These are phyloP conservation scores for Chrysaora quinquecirrha DNA, from an alignment of 30 jellyfish, hydroid and myxozoan genomes.

Conservation along the genomic window DNA sequence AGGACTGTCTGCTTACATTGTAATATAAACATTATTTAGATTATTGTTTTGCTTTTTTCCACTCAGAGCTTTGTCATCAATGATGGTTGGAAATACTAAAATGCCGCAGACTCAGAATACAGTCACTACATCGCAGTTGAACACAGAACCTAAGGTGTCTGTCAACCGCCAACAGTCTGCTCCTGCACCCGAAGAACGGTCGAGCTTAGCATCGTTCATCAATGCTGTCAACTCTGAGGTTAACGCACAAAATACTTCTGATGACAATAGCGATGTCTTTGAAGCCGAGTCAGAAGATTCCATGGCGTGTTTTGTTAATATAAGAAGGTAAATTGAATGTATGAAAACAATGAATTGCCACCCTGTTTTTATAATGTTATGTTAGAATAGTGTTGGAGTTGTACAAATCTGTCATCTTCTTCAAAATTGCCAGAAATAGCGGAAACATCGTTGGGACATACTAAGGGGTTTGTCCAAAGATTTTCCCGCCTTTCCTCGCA, in stretches of 20 bases:
- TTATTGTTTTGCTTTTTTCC: background rate
- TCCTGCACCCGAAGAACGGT: background rate
- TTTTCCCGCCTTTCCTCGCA: too few relatives aligned
- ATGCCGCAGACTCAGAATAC: background rate
- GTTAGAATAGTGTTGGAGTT: too few relatives aligned
- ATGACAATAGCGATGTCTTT: conserved; percentile 1
- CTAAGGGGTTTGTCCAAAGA: too few relatives aligned
- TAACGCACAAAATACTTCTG: conserved; percentile 14
- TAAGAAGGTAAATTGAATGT: background rate
- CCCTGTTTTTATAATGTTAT: too few relatives aligned
- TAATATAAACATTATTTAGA: too few relatives aligned
- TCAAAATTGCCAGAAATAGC: too few relatives aligned
- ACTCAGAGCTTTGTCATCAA: background rate
- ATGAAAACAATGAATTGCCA: too few relatives aligned
- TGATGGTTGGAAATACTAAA: background rate
- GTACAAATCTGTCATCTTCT: too few relatives aligned
- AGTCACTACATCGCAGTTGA: background rate
- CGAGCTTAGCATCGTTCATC: conserved; percentile 40
- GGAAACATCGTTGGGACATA: too few relatives aligned
- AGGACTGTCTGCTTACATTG: too few relatives aligned
- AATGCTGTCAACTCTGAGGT: conserved; percentile 50
- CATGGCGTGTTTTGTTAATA: background rate
- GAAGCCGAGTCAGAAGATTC: background rate
- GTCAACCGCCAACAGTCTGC: background rate
- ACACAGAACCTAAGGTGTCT: background rate